These are phyloP conservation scores for Cephus runcator DNA, from an alignment of 2,888 invertebrate species.

Conservation along the genomic window DNA sequence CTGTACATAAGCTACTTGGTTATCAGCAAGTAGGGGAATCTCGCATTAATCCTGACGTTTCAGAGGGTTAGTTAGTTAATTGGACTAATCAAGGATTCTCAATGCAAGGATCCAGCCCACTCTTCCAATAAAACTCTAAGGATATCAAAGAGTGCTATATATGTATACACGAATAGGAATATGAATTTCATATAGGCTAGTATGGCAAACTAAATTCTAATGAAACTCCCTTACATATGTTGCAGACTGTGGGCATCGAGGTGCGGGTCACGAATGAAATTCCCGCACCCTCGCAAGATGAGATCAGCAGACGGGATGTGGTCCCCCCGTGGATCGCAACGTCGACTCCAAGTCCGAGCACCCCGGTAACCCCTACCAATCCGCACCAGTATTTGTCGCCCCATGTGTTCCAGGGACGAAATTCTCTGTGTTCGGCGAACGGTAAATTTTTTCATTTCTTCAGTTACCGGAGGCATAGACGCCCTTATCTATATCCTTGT, in stretches of 20 bases:
- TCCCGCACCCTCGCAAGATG: constrained; percentile 32
- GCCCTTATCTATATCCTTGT: background rate
- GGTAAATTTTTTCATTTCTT: constrained; percentile 52
- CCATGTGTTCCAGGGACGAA: constrained; percentile 65
- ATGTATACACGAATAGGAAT: background rate
- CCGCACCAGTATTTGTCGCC: constrained; percentile 64
- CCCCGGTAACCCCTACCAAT: constrained; percentile 52
- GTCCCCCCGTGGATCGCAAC: constrained; percentile 46
- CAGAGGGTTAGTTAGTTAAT: background rate
- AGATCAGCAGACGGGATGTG: constrained; percentile 32
- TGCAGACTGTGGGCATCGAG: constrained; percentile 53
- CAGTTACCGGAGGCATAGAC: background rate
- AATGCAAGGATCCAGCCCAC: background rate
- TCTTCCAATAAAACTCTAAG: background rate
- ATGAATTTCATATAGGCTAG: background rate
- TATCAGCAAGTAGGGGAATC: background rate
- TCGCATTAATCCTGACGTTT: background rate
- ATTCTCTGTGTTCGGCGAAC: constrained; percentile 66
- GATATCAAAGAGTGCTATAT: background rate
- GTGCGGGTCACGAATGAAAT: constrained; percentile 57
- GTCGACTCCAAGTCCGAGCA: constrained; percentile 44
- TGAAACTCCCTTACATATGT: constrained; percentile 10
- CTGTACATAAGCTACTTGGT: background rate
- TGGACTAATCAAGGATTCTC: background rate
- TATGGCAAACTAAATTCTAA: background rate